phyloP scores from a whole-genome alignment of 92 coral and sea anemone species.

The Paramuricea clavata region DNA sequence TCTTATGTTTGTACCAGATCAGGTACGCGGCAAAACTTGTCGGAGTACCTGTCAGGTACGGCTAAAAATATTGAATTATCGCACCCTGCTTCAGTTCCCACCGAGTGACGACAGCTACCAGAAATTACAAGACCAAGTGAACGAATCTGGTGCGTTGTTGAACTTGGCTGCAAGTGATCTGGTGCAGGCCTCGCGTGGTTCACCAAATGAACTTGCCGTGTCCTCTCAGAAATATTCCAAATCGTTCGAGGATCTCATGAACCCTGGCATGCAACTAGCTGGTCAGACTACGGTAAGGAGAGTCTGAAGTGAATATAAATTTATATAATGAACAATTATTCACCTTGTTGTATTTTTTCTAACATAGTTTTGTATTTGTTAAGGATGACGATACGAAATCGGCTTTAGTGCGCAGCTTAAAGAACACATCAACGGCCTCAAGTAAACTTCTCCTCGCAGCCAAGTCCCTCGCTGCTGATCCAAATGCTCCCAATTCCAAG shows the following conservation, averaged over 20 bases:
- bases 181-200: slow-evolving; percentile 96
- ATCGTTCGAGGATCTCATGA: slow-evolving; percentile 90
- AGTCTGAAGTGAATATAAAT: no score
- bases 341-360: no score
- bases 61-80: no score
- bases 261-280: slow-evolving; percentile 92
- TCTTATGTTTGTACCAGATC: no score
- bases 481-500: slow-evolving; percentile 99
- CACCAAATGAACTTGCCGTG: slow-evolving; percentile 91
- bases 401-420: slow-evolving; percentile 86
- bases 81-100: no score
- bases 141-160: slow-evolving; percentile 89
- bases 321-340: no score
- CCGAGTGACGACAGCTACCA: slow-evolving; percentile 84
- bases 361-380: neutral
- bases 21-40: no score
- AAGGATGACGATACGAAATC: slow-evolving; percentile 93
- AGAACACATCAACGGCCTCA: slow-evolving; percentile 97
- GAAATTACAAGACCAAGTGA: slow-evolving; percentile 89
- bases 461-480: slow-evolving; percentile 97
- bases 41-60: no score
- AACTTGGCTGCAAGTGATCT: slow-evolving; percentile 98
- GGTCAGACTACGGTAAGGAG: slow-evolving; percentile 93
- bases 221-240: slow-evolving; percentile 96
- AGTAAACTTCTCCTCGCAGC: slow-evolving; percentile 97